phyloP scores from a whole-genome alignment of 2,113 vertebrate species.

The Chascanopsetta lugubris region DNA sequence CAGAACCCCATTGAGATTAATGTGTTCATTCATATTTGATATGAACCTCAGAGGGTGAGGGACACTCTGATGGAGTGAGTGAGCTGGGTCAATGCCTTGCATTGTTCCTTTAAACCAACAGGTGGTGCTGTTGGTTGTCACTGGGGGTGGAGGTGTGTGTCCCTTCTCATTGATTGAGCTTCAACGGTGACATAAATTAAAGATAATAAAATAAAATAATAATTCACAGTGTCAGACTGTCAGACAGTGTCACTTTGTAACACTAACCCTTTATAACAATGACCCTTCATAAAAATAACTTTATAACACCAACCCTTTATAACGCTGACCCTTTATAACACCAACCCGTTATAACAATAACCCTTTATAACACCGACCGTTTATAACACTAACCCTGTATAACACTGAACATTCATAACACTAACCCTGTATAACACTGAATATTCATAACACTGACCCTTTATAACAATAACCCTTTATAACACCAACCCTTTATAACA shows the following conservation, averaged over 20 bases:
- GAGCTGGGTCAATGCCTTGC: not conserved
- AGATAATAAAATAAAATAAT: constrained; percentile 31
- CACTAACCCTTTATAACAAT: no score
- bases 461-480: no score
- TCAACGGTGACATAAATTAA: constrained; percentile 55
- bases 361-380: constrained; percentile 6
- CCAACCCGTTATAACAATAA: no score
- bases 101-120: constrained; percentile 42
- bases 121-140: constrained; percentile 54
- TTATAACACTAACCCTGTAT: no score
- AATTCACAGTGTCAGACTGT: constrained; percentile 27
- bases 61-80: not conserved
- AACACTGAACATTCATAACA: constrained; percentile 12
- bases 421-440: constrained; percentile 18
- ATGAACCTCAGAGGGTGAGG: not conserved
- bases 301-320: constrained; percentile 21
- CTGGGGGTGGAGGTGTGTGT: constrained; percentile 2
- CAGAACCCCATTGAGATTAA: no score
- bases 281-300: constrained; percentile 4
- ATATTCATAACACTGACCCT: constrained; percentile 5
- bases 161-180: constrained; percentile 35
- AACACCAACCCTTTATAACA: constrained; percentile 11
- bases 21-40: not conserved
- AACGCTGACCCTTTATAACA: no score
- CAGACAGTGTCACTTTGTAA: constrained; percentile 18